phyloP scores from a whole-genome alignment of 35 echinoderm and acorn worm genomes.

The Lytechinus pictus region DNA sequence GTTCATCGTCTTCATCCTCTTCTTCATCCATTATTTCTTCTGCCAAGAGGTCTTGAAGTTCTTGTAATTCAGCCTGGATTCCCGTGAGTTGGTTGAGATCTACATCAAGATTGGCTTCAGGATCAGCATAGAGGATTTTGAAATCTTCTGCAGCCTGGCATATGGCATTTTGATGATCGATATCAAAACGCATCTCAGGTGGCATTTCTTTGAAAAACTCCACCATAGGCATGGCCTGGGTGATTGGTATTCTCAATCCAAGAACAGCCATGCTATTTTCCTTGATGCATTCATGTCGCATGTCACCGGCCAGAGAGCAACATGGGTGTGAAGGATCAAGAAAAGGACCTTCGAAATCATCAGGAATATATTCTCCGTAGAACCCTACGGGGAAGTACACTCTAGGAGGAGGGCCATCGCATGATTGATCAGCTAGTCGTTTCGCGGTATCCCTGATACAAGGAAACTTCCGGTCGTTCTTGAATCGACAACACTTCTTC shows the following conservation, averaged over 20 bases:
- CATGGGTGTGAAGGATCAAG: constrained; percentile 5
- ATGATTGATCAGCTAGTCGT: neutral
- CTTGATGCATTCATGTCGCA: constrained; percentile 8
- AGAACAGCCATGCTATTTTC: neutral
- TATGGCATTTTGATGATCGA: neutral
- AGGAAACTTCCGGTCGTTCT: neutral
- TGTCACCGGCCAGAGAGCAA: neutral
- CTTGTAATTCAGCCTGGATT: neutral
- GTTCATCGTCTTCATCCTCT: neutral
- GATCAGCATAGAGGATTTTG: neutral
- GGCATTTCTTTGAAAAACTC: constrained; percentile 19
- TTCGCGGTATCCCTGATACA: neutral
- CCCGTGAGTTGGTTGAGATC: neutral
- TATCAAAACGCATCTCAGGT: neutral
- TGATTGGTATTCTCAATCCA: neutral
- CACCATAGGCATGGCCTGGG: neutral
- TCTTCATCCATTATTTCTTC: neutral
- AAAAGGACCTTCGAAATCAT: neutral
- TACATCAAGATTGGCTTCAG: neutral
- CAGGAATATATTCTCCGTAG: neutral
- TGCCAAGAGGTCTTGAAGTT: neutral
- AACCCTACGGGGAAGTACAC: constrained; percentile 3
- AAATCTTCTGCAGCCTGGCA: constrained; percentile 16
- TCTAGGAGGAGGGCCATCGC: neutral
- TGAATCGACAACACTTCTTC: constrained; percentile 3